These are phyloP conservation scores for Anastrepha obliqua DNA, from an alignment of 1,140 invertebrate species.

Conservation along the genomic window DNA sequence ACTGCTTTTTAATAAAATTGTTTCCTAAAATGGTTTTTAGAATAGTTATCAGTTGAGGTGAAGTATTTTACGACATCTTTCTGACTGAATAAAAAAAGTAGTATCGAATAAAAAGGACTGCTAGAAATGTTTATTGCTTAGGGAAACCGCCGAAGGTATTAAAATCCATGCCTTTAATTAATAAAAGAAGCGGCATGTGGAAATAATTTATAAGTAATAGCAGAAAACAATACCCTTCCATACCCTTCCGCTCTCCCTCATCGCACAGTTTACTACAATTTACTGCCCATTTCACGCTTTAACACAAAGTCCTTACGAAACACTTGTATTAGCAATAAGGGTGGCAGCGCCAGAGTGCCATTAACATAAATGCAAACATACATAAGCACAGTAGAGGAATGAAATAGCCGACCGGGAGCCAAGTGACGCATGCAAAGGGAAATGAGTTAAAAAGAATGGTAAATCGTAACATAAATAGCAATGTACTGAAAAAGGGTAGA, in stretches of 20 bases:
- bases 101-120: no score
- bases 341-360: neutral
- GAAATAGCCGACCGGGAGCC: neutral
- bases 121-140: no score
- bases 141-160: no score
- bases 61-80: no score
- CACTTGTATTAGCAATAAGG: neutral
- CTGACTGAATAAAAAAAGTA: no score
- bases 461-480: neutral
- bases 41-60: no score
- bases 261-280: neutral
- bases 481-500: neutral
- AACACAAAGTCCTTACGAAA: neutral
- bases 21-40: no score
- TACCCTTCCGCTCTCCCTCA: neutral
- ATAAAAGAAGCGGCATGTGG: no score
- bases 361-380: neutral
- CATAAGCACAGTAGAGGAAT: neutral
- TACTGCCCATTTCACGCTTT: conserved; percentile 19
- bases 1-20: no score
- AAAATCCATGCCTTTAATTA: no score
- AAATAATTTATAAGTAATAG: no score
- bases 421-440: neutral
- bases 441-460: neutral
- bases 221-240: neutral